Evolutionary conservation across 2,113 vertebrate species (phyloP), one percentile per base, ranked within the genome.

Genomic region (Tursiops truncatus): DNA sequence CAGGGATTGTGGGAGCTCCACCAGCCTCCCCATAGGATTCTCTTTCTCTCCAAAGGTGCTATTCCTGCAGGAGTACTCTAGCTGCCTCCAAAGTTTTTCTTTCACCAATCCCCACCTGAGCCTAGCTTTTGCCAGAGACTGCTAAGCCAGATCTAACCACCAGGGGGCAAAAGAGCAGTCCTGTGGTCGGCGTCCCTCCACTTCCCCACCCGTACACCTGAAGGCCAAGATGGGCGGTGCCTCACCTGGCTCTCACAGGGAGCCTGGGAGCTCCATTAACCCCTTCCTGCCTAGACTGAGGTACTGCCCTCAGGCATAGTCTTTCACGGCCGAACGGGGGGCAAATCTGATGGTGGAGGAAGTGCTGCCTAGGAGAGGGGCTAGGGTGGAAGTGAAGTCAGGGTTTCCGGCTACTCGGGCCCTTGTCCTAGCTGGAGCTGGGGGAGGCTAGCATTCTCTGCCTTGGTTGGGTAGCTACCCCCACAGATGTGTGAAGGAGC

Each of bases 121-220:
- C n/a, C 9, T 0, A 4, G 65, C 21, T n/a, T 70, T 81, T 71
- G 77, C 93, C 33, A 38, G 89, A 26, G 53, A 18, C 33, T 80
- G 98, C 95, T 81, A 86, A n/a, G 38, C 92, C 93, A 76, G 12
- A 44, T 93, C 38, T 31, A 47, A 74, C 96, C 98, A 95, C 97
- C 82, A 98, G 98, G 96, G 97, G 98, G 95, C 91, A 84, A 71
- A 73, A 68, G n/a, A 89, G 60, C 91, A 47, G 68, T 93, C 91
- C 53, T 31, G n/a, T 14, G 93, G 95, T 47, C 88, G 1, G 11
- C 2, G 62, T 82, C 86, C 71, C 21, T 47, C 44, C 38, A 6
- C 38, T 6, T 20, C 67, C 84, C 85, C 92, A 82, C 84, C 36
- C 1, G 44, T 53, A 9, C 93, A 97, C 95, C 96, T 81, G 91